Evolutionary conservation across 2,113 vertebrate genomes (phyloP).

Genomic region (Corythaixoides concolor): DNA sequence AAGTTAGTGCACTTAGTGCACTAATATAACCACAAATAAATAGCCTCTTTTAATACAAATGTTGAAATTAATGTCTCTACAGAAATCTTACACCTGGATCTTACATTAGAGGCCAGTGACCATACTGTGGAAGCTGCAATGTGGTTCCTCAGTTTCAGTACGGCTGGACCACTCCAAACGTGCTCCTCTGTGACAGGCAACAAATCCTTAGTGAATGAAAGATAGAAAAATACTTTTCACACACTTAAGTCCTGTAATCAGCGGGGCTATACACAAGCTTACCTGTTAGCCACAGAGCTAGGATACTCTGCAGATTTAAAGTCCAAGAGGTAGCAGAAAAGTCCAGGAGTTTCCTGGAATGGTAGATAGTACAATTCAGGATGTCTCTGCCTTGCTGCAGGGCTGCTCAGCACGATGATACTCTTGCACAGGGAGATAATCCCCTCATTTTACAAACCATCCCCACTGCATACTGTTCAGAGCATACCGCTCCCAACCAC

Average conservation of each 20-base stretch:
- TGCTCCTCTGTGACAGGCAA: neutral
- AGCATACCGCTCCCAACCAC: neutral
- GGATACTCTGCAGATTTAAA: neutral
- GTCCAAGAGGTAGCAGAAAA: neutral
- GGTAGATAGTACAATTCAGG: neutral
- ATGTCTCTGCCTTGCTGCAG: neutral
- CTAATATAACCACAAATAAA: neutral
- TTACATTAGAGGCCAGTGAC: neutral
- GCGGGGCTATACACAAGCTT: neutral
- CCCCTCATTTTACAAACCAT: neutral
- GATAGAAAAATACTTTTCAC: neutral
- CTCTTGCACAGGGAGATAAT: neutral
- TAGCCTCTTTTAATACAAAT: neutral
- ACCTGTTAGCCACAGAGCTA: neutral
- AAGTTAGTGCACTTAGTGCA: neutral
- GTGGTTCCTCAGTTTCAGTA: neutral
- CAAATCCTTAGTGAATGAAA: neutral
- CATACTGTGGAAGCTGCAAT: neutral
- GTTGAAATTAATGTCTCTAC: neutral
- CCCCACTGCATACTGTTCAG: neutral
- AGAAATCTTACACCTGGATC: neutral
- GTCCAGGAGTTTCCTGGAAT: neutral
- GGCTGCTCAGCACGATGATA: neutral
- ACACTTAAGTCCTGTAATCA: neutral
- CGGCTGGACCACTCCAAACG: neutral